Conservation (phyloP, 2,888 invertebrate species). For the Heliconius charithonia region DNA sequence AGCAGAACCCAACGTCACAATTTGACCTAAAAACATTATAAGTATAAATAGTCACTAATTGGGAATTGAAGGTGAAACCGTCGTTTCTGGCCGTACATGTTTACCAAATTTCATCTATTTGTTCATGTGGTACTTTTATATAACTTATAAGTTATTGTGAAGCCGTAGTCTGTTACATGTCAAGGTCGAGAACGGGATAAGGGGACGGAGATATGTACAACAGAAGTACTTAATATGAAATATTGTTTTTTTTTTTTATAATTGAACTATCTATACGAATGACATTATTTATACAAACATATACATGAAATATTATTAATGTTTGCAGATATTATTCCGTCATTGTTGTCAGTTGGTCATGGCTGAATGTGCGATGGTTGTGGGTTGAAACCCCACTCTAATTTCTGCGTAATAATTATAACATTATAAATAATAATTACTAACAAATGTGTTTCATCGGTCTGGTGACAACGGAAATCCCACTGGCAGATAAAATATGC, state of each 20-base stretch:
- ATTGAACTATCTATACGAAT: too few species aligned
- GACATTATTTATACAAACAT: too few species aligned
- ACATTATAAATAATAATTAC: not conserved
- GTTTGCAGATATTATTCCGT: not conserved
- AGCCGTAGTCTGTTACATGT: not conserved
- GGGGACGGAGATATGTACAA: not conserved
- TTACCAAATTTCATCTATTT: not conserved
- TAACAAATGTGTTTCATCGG: not conserved
- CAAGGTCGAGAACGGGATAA: conserved; percentile 7
- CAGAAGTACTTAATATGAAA: not conserved
- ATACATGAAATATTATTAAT: too few species aligned
- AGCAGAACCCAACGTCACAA: not conserved
- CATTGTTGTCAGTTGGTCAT: not conserved
- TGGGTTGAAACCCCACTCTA: not conserved
- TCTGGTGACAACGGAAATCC: not conserved
- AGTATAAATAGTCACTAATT: not conserved
- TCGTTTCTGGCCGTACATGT: not conserved
- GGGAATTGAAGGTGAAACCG: not conserved
- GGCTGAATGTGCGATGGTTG: too few species aligned
- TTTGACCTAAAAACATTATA: too few species aligned
- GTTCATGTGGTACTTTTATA: not conserved
- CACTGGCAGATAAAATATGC: not conserved
- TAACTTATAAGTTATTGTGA: not conserved
- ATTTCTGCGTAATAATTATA: not conserved
- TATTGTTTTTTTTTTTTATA: too few species aligned